Evolutionary conservation across 2,888 invertebrate genomes (phyloP), one percentile per base, ranked within the genome.

Genomic region (Pinctada fucata): DNA sequence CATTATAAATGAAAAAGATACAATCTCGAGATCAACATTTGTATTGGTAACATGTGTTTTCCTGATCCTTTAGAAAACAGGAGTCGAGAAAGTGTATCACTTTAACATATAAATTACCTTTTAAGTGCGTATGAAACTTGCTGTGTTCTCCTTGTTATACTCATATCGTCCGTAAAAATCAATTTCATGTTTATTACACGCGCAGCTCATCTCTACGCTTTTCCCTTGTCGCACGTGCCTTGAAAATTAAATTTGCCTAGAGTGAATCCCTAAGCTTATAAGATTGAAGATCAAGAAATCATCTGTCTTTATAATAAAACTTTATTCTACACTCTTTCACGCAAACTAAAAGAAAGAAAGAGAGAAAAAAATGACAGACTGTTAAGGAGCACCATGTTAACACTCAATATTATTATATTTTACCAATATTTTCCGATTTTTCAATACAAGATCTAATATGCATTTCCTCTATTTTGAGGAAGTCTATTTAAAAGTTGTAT

Each of bases 1-100:
- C 74, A 66, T 74, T 50, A 74, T 72, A 63, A 72, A 50, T 65
- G 65, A 66, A 50, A 74, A 74, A 74, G 74, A 74, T 74, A 66
- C 16, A 66, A 74, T 74, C 74, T 51, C 48, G 49, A 47, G 66
- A 72, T 72, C 58, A 10, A 72, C 10, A n/a, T 16, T 52, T 50
- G 58, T 45, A 31, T 47, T 47, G 50, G 72, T 72, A 72, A 72
- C 72, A 72, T 72, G 72, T 72, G 72, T 72, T 31, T 50, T 31
- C n/a, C 72, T 58, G 47, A 72, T 72, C 72, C 72, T 16, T 13
- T 52, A 31, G 72, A 10, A 58, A 58, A 58, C 13, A 58, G 13
- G 58, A 58, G 6, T 10, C 58, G 58, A 58, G 58, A 13, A 58
- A 13, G 58, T 58, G 58, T 58, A 58, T 58, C 58, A 58, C 58